Evolutionary conservation across 2,113 vertebrate genomes (phyloP).

Genomic region (Holacanthus passer): DNA sequence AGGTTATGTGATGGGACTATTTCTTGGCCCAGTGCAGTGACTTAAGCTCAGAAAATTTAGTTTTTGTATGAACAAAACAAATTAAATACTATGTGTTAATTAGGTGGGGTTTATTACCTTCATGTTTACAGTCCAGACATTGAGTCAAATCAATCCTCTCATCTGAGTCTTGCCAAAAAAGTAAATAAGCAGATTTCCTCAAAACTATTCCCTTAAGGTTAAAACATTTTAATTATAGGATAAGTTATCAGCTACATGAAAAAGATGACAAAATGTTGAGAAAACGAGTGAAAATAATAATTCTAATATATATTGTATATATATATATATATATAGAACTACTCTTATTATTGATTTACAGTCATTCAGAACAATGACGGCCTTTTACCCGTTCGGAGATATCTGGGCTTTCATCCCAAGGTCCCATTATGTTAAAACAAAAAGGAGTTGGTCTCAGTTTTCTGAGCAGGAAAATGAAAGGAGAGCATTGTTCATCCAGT

Average conservation of each 20-base stretch:
- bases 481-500: conserved; percentile 16
- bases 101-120: background rate
- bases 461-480: conserved; percentile 4
- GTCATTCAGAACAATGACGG: background rate
- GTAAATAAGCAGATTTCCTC: background rate
- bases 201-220: background rate
- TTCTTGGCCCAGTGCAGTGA: background rate
- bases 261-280: background rate
- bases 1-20: background rate
- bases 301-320: too few relatives aligned
- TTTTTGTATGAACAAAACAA: background rate
- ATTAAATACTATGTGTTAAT: background rate
- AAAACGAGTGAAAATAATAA: background rate
- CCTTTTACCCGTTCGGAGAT: background rate
- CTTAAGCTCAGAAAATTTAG: background rate
- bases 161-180: background rate
- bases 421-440: background rate
- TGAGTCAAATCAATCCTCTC: background rate
- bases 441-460: background rate
- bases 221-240: background rate
- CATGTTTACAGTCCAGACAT: background rate
- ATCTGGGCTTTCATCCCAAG: conserved; percentile 9
- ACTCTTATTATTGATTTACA: background rate
- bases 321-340: background rate
- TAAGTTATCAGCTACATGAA: background rate